Evolutionary conservation across 2,888 invertebrate genomes (phyloP).

Genomic region (Aphidius colemani): DNA sequence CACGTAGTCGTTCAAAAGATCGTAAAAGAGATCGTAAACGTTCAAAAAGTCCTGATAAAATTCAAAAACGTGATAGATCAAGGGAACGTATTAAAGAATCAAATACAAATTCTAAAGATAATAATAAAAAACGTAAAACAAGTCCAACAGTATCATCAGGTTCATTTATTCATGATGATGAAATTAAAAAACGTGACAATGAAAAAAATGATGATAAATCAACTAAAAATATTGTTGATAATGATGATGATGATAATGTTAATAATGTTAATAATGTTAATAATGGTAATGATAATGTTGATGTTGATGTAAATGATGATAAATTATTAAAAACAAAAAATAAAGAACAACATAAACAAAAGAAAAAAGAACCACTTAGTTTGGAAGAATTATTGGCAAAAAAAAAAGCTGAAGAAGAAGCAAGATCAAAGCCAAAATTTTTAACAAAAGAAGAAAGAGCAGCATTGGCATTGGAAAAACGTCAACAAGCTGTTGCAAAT

Average conservation of each 20-base stretch:
- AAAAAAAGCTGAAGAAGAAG: conserved; percentile 93
- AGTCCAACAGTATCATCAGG: conserved; percentile 47
- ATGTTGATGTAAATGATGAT: conserved; percentile 51
- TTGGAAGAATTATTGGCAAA: conserved; percentile 94
- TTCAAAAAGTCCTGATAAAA: conserved; percentile 47
- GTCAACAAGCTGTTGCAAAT: conserved; percentile 85
- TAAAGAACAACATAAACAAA: conserved; percentile 32
- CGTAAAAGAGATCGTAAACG: conserved; percentile 48
- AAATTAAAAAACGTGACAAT: conserved; percentile 37
- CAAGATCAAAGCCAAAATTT: conserved; percentile 95
- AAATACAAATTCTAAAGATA: conserved; percentile 48
- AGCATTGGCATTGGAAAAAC: conserved; percentile 82
- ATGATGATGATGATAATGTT: conserved; percentile 54
- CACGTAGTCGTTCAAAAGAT: conserved; percentile 51
- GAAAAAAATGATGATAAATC: conserved; percentile 50
- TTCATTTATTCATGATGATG: neutral
- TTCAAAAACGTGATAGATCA: conserved; percentile 44
- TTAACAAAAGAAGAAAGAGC: conserved; percentile 94
- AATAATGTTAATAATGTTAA: too few species aligned
- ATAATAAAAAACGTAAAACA: conserved; percentile 54
- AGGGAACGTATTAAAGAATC: conserved; percentile 44
- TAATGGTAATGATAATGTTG: conserved; percentile 54
- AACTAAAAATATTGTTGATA: conserved; percentile 47
- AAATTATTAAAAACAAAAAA: conserved; percentile 37
- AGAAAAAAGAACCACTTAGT: conserved; percentile 85